Evolutionary conservation across 37 sponge, comb jelly and placozoan species (phyloP).

Genomic region (Theonella swinhoei): DNA sequence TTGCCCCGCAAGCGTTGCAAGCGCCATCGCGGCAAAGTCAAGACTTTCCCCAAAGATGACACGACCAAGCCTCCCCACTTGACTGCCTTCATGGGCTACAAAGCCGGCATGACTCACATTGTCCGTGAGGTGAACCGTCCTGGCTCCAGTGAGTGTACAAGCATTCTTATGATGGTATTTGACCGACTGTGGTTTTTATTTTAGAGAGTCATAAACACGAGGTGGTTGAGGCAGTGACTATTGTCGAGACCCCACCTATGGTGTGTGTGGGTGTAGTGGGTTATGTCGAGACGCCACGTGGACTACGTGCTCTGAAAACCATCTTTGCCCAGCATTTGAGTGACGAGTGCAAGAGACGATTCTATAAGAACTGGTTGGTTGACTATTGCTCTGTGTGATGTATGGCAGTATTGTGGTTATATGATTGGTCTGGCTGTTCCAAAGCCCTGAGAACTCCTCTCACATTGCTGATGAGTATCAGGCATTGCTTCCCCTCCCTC

Average conservation of each 20-base stretch:
- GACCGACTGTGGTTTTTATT: too few relatives aligned
- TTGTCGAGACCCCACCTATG: conserved; percentile 97
- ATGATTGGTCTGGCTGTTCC: background rate
- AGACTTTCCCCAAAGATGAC: conserved; percentile 98
- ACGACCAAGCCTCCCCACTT: conserved; percentile 91
- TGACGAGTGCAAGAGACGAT: conserved; percentile 96
- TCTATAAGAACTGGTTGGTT: conserved; percentile 99
- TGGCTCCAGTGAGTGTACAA: conserved; percentile 87
- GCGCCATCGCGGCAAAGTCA: conserved; percentile 96
- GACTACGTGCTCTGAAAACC: conserved; percentile 91
- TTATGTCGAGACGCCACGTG: conserved; percentile 97
- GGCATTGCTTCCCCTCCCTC: background rate
- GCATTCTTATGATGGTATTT: background rate
- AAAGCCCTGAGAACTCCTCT: conserved; percentile 85
- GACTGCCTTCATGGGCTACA: conserved; percentile 99
- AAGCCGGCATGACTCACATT: conserved; percentile 99
- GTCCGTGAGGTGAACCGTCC: conserved; percentile 89
- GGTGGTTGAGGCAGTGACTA: conserved; percentile 98
- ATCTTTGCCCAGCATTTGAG: conserved; percentile 97
- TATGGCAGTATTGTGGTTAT: background rate
- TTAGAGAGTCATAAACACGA: conserved; percentile 91
- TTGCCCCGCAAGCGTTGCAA: conserved; percentile 95
- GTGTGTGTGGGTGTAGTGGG: conserved; percentile 96
- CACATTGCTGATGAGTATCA: conserved; percentile 88
- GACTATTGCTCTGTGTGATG: background rate